Conservation (phyloP, 2,888 invertebrate species). For the Sphaeridia pumilis region DNA sequence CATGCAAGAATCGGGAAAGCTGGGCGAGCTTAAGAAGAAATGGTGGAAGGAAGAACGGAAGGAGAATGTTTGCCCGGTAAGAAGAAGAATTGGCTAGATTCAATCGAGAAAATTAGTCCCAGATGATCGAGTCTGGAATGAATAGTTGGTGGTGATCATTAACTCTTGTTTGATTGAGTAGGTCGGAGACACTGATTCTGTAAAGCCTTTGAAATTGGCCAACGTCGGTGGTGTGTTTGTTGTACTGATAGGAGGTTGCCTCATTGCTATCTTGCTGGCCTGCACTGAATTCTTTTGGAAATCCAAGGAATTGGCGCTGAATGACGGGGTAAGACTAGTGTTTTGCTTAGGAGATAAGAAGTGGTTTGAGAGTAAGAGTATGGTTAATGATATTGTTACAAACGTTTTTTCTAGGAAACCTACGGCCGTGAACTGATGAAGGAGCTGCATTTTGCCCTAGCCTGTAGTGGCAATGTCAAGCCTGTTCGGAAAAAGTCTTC, state of each 20-base stretch:
- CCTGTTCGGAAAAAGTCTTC: slow-evolving; percentile 48
- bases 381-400: neutral
- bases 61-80: slow-evolving; percentile 51
- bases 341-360: neutral
- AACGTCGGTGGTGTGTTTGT: slow-evolving; percentile 87
- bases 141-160: neutral
- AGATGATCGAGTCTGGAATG: neutral
- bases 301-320: slow-evolving; percentile 1
- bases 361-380: neutral
- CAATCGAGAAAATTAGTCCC: neutral
- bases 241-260: slow-evolving; percentile 84
- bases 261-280: slow-evolving; percentile 81
- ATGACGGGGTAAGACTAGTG: slow-evolving; percentile 1
- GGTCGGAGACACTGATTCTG: slow-evolving; percentile 6
- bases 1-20: slow-evolving; percentile 87
- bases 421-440: slow-evolving; percentile 54
- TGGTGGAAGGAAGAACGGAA: slow-evolving; percentile 97
- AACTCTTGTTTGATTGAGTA: neutral
- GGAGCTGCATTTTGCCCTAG: slow-evolving; percentile 56
- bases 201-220: slow-evolving; percentile 58
- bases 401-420: neutral
- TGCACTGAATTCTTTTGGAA: slow-evolving; percentile 66
- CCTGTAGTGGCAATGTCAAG: slow-evolving; percentile 60
- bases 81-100: neutral
- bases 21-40: slow-evolving; percentile 82